Evolutionary conservation across 2,888 invertebrate species (phyloP).

Genomic region (Trypoxylon attenuatum): DNA sequence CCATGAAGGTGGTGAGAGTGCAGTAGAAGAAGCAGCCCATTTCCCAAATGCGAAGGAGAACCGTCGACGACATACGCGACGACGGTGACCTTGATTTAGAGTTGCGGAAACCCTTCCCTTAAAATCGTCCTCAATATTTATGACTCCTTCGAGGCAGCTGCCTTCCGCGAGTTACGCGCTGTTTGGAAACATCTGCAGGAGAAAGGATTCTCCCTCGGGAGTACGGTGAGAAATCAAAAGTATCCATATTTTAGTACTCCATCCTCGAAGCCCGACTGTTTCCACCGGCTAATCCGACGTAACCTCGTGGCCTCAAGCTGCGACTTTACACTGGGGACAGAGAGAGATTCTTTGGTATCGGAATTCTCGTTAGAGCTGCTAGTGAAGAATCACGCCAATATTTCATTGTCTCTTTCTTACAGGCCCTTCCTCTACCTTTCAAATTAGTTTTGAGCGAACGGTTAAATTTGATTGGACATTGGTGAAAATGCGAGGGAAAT

Average conservation of each 20-base stretch:
- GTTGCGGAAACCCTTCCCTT: constrained; percentile 55
- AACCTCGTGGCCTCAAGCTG: not conserved
- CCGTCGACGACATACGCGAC: constrained; percentile 42
- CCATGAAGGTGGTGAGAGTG: constrained; percentile 24
- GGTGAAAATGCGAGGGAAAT: not conserved
- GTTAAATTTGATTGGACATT: not conserved
- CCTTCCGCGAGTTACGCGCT: constrained; percentile 17
- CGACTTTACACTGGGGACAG: not conserved
- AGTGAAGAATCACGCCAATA: not conserved
- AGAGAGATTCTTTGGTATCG: not conserved
- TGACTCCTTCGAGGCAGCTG: constrained; percentile 37
- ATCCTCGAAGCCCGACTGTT: not conserved
- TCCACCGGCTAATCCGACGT: not conserved
- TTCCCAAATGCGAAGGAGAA: constrained; percentile 28
- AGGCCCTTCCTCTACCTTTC: not conserved
- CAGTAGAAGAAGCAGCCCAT: constrained; percentile 2
- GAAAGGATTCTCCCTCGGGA: constrained; percentile 30
- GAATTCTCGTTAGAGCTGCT: not conserved
- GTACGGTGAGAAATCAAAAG: constrained; percentile 32
- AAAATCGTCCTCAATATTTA: constrained; percentile 42
- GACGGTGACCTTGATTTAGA: constrained; percentile 68
- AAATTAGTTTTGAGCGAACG: not conserved
- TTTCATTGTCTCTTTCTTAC: not conserved
- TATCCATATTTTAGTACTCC: constrained; percentile 31
- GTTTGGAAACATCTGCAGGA: constrained; percentile 26